Base-by-base conservation (phyloP, 1,140 invertebrate genomes). In the Kradibia gibbosae region DNA sequence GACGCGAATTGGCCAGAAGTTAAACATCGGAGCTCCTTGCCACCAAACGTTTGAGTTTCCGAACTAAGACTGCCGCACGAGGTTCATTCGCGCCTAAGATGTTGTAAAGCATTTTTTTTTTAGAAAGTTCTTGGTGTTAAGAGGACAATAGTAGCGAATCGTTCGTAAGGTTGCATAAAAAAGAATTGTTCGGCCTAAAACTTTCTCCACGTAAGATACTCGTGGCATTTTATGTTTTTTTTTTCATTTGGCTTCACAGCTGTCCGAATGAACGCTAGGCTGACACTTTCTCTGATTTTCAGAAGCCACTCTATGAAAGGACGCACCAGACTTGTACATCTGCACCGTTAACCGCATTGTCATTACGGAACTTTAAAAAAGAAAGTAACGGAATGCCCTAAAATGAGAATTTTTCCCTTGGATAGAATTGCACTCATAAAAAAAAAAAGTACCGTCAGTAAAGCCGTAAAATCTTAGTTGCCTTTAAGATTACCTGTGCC, bases 341-440 rank as follows among this genome's bases (percentile, higher is more conserved):
- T 71, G 62, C 28, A 53, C 28, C 39, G 28, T 10, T 71, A 15
- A 5, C 77, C 62, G 31, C 65, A 67, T 36, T 45, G 70, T 45
- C 48, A 65, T 65, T 31, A 50, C 7, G 36, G 45, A 15, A 48
- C n/a, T 36, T 25, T 48, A 83, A 83, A 57, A 70, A 36, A 73
- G 78, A 77, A 79, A 84, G 80, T 77, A 80, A 28, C 42, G 72
- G 60, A 72, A 83, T 55, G 10, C 28, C 53, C 55, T 80, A 82
- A 78, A 82, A 81, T 78, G 80, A 83, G 82, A 79, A 79, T 72
- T 28, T 39, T 39, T 45, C 25, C 42, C 48, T 57, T 62, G 34
- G 71, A 72, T 39, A 65, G 42, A 55, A 81, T 72, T 81, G 75
- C 74, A n/a, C 39, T 53, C 72, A 22, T 79, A 79, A 83, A 74